Percentiles rank a stretch among this genome's conserved stretches.
phyloP scores from a whole-genome alignment of 1,140 invertebrate genomes.

The Caerostris extrusa region DNA sequence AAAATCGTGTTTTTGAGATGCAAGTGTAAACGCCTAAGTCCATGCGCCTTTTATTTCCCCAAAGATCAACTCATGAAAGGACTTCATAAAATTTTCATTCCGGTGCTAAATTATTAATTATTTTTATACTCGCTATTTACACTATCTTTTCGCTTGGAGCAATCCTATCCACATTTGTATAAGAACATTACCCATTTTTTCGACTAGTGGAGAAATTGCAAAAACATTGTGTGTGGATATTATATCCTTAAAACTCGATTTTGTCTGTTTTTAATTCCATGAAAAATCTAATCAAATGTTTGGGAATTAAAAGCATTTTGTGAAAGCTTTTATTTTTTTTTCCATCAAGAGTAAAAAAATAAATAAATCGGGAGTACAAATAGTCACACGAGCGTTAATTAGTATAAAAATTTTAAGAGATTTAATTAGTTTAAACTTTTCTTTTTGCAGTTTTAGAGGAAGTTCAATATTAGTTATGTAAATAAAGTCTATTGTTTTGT shows the following conservation, averaged over 20 bases:
- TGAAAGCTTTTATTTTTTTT: neutral
- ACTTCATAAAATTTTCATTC: constrained; percentile 67
- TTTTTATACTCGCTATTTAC: constrained; percentile 61
- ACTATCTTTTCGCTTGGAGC: neutral
- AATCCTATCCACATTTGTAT: neutral
- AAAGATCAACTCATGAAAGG: constrained; percentile 35
- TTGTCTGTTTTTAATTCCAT: constrained; percentile 20
- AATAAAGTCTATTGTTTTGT: constrained; percentile 15
- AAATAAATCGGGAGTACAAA: neutral
- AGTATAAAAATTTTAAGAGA: neutral
- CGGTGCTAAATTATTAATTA: constrained; percentile 75
- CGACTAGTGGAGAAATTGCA: neutral
- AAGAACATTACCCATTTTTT: constrained; percentile 35
- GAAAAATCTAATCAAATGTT: neutral
- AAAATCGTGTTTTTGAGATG: constrained; percentile 73
- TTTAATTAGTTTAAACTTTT: neutral
- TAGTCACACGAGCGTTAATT: neutral
- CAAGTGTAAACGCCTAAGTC: constrained; percentile 30
- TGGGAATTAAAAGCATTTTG: neutral
- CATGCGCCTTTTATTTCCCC: constrained; percentile 52
- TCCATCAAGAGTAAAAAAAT: neutral
- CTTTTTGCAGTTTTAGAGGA: neutral
- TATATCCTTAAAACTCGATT: neutral
- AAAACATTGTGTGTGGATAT: constrained; percentile 22
- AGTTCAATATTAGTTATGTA: constrained; percentile 16